Evolutionary conservation across 2,113 vertebrate genomes (phyloP).

Genomic region (Microcebus tavaratra): DNA sequence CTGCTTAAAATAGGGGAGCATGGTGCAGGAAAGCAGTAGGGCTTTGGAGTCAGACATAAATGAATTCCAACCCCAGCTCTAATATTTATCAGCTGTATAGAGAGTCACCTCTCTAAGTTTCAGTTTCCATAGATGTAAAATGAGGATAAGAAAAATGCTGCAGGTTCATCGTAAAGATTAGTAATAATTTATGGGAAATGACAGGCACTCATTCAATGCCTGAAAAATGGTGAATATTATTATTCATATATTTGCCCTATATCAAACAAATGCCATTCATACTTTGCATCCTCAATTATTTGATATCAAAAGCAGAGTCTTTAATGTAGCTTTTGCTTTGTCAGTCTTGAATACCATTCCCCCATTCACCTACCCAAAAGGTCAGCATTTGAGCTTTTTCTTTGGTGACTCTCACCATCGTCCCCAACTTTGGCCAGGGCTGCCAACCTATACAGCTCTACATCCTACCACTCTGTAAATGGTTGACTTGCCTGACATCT

Average conservation of each 20-base stretch:
- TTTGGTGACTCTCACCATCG: neutral
- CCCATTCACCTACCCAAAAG: neutral
- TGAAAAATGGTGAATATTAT: neutral
- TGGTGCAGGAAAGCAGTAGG: neutral
- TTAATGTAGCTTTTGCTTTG: neutral
- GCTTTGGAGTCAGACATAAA: neutral
- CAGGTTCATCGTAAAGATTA: neutral
- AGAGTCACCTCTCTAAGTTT: neutral
- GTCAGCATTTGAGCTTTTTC: neutral
- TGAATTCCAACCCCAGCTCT: neutral
- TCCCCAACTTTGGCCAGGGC: neutral
- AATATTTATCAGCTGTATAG: neutral
- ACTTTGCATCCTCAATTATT: slow-evolving; percentile 4
- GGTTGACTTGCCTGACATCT: neutral
- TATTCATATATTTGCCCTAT: neutral
- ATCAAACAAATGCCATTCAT: neutral
- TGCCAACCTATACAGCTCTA: neutral
- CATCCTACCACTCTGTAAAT: neutral
- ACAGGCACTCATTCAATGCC: neutral
- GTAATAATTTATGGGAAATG: neutral
- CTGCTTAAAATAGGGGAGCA: neutral
- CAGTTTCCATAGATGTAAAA: neutral
- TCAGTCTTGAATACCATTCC: neutral
- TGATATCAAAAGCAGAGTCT: neutral
- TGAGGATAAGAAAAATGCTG: neutral